Evolutionary conservation across 2,888 invertebrate species (phyloP).

Genomic region (Drosophila longiperda): DNA sequence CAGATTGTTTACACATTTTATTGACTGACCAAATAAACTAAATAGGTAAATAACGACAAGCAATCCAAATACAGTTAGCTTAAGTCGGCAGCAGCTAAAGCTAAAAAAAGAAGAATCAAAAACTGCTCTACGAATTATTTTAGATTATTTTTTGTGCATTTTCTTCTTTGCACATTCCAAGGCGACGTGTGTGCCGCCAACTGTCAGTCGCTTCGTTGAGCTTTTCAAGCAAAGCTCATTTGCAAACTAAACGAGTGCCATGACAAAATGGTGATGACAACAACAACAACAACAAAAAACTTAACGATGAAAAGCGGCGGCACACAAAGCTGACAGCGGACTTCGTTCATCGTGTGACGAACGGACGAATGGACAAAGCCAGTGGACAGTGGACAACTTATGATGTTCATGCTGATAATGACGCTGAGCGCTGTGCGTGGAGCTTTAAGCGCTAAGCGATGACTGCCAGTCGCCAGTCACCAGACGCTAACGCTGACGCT

Average conservation of each 20-base stretch:
- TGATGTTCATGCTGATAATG: constrained; percentile 40
- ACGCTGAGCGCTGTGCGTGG: constrained; percentile 11
- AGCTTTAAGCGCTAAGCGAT: constrained; percentile 19
- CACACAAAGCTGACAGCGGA: constrained; percentile 71
- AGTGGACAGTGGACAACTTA: constrained; percentile 34
- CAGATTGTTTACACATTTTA: constrained; percentile 21
- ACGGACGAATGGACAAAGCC: constrained; percentile 6
- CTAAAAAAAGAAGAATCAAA: background rate
- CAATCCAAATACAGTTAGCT: background rate
- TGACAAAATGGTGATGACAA: constrained; percentile 30
- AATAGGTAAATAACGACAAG: background rate
- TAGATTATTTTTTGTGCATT: background rate
- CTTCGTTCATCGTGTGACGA: constrained; percentile 28
- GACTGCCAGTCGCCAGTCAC: constrained; percentile 17
- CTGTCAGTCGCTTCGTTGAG: constrained; percentile 56
- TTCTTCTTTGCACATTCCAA: constrained; percentile 42
- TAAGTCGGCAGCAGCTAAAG: background rate
- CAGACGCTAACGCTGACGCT: background rate
- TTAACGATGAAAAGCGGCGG: constrained; percentile 59
- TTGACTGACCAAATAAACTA: constrained; percentile 3
- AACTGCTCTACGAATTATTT: background rate
- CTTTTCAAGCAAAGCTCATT: constrained; percentile 66
- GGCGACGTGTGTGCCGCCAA: constrained; percentile 48
- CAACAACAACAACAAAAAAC: constrained; percentile 12
- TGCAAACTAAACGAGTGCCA: constrained; percentile 71